Evolutionary conservation across 2,797 vertebrate species (phyloP), one percentile per base, ranked within the genome.

Genomic region (Neopelma chrysocephalum): DNA sequence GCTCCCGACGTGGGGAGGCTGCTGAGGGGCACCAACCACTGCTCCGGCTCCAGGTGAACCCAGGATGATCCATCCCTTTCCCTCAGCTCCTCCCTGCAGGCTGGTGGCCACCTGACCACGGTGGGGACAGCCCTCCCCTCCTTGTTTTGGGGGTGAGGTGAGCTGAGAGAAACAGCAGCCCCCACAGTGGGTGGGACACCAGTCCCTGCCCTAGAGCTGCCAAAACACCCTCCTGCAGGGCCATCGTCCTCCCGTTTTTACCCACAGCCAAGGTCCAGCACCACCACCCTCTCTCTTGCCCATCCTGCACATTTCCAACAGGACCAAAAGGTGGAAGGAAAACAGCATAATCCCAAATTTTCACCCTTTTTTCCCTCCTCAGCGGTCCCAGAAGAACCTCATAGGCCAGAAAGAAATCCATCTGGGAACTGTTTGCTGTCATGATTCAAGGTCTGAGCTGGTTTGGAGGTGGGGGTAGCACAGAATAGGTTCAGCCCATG

Each of bases 221-320:
- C 36, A 0, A 22, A 54, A 4, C 0, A 1, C 5, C 11, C 5
- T 22, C 22, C 13, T 5, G n/a, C 50, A n/a, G n/a, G 79, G 23
- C 34, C 34, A 0, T 0, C 3, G 1, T 1, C 50, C 64, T 47
- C 45, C 0, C 0, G 0, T 22, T 32, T 22, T 61, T n/a, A 34
- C 36, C 31, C 10, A 3, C 45, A 54, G 3, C 42, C 27, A 26
- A 45, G 58, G 16, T 1, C 19, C 65, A 23, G 31, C 50, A 23
- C 15, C 20, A 6, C 0, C 2, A 8, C 8, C 60, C 6, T 40
- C 50, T 9, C 19, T 16, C 54, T 20, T 29, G 45, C 32, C 47
- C 47, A 2, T 1, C 6, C 54, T 20, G 27, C 25, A 4, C 12
- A 0, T 31, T 83, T 66, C 87, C 48, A 18, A 11, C 15, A 5